Evolutionary conservation across 23 tunicate species (phyloP), one percentile per base, ranked within the genome.

Genomic region (Ascidia mentula): DNA sequence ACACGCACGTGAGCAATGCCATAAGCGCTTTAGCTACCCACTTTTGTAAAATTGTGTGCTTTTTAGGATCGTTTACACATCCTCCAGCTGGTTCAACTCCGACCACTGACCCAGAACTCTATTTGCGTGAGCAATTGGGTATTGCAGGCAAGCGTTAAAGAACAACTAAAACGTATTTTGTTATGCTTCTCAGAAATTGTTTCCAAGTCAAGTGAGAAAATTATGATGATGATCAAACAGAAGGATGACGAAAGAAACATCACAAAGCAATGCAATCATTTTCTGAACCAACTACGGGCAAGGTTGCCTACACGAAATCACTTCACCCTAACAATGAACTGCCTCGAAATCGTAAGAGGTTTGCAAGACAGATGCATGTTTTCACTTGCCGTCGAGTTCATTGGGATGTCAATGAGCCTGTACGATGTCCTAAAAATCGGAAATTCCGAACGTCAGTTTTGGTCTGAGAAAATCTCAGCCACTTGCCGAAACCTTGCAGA

Each of bases 401-500:
- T 53, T 3, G 24, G 13, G 24, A 5, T 53, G 2, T 53, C 65
- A 3, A 28, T 28, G 1, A 53, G 24, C 13, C 65, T 53, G 22
- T 53, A 53, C 65, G 24, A 53, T 20, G 4, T 53, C 28, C 65
- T 53, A 28, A 53, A 9, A 53, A 9, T 53, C 65, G 65, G 65
- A 26, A 53, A 28, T 9, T 5, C 22, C 13, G 65, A 53, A 28
- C 65, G 24, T 3, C 65, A 53, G 13, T 53, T 5, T 28, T 53
- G 65, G 4, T 9, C 24, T 3, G 65, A 28, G 1, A 53, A 53
- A 28, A 53, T 53, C 28, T 53, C 65, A 20, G 65, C 65, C 7
- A 53, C 65, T 53, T 53, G 65, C 13, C 65, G 65, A 53, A 53
- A 53, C 24, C 65, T 53, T 9, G 65, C 65, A 20, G 65, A 53